These are phyloP conservation scores for Rhagonycha lutea DNA, from an alignment of 2,888 invertebrate genomes.

Conservation along the genomic window DNA sequence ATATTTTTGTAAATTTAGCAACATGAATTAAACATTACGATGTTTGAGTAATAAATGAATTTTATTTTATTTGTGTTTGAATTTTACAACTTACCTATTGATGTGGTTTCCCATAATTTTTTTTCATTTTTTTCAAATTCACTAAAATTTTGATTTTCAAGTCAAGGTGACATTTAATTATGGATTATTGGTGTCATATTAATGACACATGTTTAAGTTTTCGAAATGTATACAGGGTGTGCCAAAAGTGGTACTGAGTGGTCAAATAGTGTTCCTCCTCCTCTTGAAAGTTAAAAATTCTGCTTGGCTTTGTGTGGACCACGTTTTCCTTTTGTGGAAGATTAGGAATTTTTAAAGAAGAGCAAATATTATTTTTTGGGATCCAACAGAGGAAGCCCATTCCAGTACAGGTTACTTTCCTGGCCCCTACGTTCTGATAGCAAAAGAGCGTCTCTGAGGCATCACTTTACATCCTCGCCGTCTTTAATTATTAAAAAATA, in stretches of 20 bases:
- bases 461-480: too few relatives aligned
- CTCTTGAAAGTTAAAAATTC: too few relatives aligned
- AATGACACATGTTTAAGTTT: not conserved
- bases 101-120: slow-evolving; percentile 26
- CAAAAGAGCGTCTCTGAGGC: too few relatives aligned
- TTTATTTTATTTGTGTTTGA: not conserved
- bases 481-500: too few relatives aligned
- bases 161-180: slow-evolving; percentile 5
- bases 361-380: too few relatives aligned
- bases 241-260: not conserved
- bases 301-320: too few relatives aligned
- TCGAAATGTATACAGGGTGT: not conserved
- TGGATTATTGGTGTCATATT: not conserved
- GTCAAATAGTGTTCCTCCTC: too few relatives aligned
- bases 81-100: slow-evolving; percentile 16
- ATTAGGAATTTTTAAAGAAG: too few relatives aligned
- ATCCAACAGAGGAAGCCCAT: too few relatives aligned
- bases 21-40: slow-evolving; percentile 30
- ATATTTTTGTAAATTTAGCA: slow-evolving; percentile 26
- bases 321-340: too few relatives aligned
- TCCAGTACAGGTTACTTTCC: too few relatives aligned
- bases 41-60: slow-evolving; percentile 15
- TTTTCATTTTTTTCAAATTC: slow-evolving; percentile 22
- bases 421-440: too few relatives aligned
- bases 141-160: slow-evolving; percentile 22